Evolutionary conservation across 2,888 invertebrate species (phyloP).

Genomic region (Megamerina dolium): DNA sequence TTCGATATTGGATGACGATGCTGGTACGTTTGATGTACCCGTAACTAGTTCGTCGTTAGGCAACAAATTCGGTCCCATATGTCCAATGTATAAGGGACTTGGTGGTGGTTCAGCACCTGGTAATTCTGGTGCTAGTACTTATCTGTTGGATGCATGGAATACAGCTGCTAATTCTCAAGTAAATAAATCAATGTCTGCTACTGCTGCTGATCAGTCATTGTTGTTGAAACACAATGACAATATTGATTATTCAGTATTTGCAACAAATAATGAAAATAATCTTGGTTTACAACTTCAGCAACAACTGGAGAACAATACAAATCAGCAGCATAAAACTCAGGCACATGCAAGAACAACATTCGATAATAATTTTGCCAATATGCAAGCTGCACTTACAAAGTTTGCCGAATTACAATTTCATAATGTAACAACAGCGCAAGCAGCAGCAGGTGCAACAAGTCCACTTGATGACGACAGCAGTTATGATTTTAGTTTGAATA

Average conservation of each 20-base stretch:
- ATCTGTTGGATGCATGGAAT: slow-evolving; percentile 29
- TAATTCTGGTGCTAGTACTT: slow-evolving; percentile 23
- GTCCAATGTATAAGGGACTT: slow-evolving; percentile 46
- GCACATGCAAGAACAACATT: too few species aligned
- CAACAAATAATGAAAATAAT: slow-evolving; percentile 17
- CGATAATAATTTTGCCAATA: slow-evolving; percentile 24
- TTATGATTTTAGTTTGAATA: slow-evolving; percentile 22
- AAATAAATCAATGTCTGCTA: slow-evolving; percentile 10
- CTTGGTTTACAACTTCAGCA: slow-evolving; percentile 12
- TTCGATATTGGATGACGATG: slow-evolving; percentile 57
- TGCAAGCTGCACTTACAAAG: slow-evolving; percentile 26
- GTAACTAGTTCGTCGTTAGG: slow-evolving; percentile 43
- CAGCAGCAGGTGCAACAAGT: not conserved
- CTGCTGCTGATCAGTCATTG: slow-evolving; percentile 11
- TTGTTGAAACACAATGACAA: slow-evolving; percentile 16
- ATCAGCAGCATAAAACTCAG: slow-evolving; percentile 10
- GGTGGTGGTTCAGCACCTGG: slow-evolving; percentile 12
- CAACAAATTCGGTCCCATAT: slow-evolving; percentile 66
- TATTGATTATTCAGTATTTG: slow-evolving; percentile 24
- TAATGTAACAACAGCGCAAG: slow-evolving; percentile 20
- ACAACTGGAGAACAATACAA: slow-evolving; percentile 6
- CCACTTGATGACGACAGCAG: slow-evolving; percentile 3
- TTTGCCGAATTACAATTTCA: slow-evolving; percentile 24
- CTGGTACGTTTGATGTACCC: slow-evolving; percentile 57
- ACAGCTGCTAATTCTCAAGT: slow-evolving; percentile 22